These are phyloP conservation scores for Zosterops pallidus DNA, from an alignment of 2,113 vertebrate genomes.

Conservation along the genomic window DNA sequence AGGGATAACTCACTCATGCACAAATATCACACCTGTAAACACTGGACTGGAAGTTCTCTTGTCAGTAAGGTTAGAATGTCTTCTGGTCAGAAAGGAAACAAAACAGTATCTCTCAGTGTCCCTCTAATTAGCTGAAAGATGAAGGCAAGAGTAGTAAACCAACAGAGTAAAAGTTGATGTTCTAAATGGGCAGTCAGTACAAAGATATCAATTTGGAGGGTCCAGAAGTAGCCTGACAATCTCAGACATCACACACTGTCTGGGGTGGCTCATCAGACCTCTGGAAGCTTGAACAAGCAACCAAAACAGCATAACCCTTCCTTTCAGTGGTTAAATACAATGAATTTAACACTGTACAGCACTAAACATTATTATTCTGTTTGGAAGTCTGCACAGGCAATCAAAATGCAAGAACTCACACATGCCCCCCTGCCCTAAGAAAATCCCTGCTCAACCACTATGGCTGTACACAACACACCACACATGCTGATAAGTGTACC, in stretches of 20 bases:
- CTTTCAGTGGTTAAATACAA: not conserved
- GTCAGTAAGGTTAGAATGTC: not conserved
- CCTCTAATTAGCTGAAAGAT: not conserved
- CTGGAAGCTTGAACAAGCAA: not conserved
- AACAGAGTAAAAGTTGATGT: rapidly evolving
- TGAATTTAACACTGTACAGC: not conserved
- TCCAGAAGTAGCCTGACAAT: not conserved
- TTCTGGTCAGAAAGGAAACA: not conserved
- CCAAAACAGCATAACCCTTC: not conserved
- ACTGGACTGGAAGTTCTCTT: not conserved
- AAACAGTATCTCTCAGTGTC: not conserved
- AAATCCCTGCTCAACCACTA: not conserved
- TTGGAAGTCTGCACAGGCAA: not conserved
- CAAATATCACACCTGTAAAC: not conserved
- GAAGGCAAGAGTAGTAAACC: not conserved
- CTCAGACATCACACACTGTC: not conserved
- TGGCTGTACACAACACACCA: not conserved
- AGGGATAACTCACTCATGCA: not conserved
- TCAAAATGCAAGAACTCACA: not conserved
- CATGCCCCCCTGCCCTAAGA: rapidly evolving
- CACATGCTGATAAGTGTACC: not conserved
- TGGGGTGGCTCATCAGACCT: not conserved
- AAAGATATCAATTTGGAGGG: not conserved
- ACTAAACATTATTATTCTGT: not conserved
- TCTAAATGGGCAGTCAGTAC: not conserved